Base-by-base conservation (phyloP, 2,113 vertebrate species). In the Oryzias curvinotus region DNA sequence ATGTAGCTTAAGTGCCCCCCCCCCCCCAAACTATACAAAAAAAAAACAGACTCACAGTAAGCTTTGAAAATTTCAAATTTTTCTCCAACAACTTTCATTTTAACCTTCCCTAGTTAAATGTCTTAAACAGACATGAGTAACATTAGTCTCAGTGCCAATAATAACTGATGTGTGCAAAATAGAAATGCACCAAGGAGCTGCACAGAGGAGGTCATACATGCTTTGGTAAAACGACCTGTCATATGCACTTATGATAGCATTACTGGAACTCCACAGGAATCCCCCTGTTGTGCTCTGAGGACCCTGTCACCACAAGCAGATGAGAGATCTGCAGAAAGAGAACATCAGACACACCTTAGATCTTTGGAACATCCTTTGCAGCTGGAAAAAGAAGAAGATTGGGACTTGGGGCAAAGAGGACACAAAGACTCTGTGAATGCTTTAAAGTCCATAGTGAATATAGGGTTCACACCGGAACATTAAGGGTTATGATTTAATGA, bases 221-320 rank as follows among this genome's bases (percentile, higher is more conserved):
- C 46, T 51, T 63, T 47, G n/a, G 53, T 71, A 23, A 55, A 75
- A 14, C 68, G 77, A 52, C 25, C 69, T 57, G 55, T 71, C 64
- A 63, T 76, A 41, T 74, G 43, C 21, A 57, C 49, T 77, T 68
- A 51, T 68, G 73, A 59, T 66, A 62, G 36, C 12, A 36, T 36
- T 12, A 8, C 2, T 36, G 36, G 36, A 36, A 10, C 36, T 36
- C 36, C 52, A 71, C 62, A 71, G 43, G 67, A 47, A 68, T 70
- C 30, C 26, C 68, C 49, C 54, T 57, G 60, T 10, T 64, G 57
- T 48, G 65, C 47, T 30, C 56, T 50, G 78, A 80, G 59, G 63
- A 69, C 62, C 71, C 75, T 71, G 58, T 86, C 72, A 71, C 78
- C 69, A 73, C 67, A 56, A 19, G 21, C 65, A 63, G 62, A 79